Evolutionary conservation across 2,797 vertebrate genomes (phyloP).

Genomic region (Megaceryle alcyon): DNA sequence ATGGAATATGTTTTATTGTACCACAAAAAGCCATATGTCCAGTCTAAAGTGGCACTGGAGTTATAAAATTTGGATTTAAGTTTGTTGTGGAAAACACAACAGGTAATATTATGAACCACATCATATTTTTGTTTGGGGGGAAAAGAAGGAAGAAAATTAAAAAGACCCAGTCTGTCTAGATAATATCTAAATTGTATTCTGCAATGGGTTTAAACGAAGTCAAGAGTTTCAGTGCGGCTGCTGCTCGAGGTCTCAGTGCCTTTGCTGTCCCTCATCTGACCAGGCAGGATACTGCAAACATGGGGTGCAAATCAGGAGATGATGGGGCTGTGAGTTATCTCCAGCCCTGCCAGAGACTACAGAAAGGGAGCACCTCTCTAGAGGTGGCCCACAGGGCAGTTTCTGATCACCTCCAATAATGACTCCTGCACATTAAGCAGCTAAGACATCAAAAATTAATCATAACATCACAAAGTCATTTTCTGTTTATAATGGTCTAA

Average conservation of each 20-base stretch:
- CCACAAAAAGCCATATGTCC: neutral
- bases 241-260: neutral
- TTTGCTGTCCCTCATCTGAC: neutral
- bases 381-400: fast-evolving
- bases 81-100: neutral
- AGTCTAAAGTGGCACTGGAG: neutral
- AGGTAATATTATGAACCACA: fast-evolving
- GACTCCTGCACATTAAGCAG: neutral
- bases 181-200: neutral
- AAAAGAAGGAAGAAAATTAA: neutral
- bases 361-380: neutral
- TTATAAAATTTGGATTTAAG: neutral
- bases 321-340: neutral
- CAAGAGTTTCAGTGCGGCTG: fast-evolving
- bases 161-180: neutral
- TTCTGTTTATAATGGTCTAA: neutral
- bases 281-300: neutral
- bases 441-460: neutral
- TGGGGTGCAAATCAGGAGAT: fast-evolving
- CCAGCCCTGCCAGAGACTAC: neutral
- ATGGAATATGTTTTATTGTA: neutral
- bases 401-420: neutral
- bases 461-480: neutral
- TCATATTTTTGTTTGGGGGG: neutral
- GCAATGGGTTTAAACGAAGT: neutral